Base-by-base conservation (phyloP, 2,113 vertebrate species). In the Xiphias gladius region DNA sequence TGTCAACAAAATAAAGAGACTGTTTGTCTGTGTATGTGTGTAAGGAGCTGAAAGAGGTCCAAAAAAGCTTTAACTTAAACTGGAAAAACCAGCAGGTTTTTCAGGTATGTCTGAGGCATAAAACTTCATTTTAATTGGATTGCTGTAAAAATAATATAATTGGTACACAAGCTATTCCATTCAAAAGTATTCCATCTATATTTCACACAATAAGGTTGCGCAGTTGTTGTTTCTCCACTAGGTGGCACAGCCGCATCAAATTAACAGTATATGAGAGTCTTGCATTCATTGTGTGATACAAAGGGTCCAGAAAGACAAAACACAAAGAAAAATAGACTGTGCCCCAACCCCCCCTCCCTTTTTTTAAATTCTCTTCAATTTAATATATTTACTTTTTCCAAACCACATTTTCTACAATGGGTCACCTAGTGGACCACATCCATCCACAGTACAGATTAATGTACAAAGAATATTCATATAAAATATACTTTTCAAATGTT, bases 161-260 rank as follows among this genome's bases (percentile, higher is more conserved):
- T 11, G 3, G 20, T 43, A 0, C 10, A 9, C 6, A 54, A 24
- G 28, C n/a, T 5, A 10, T 46, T n/a, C 24, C 24, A 39, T 50
- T 16, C 0, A 17, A 4, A 52, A 3, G 13, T 22, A 41, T 48
- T 10, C 14, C 1, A 12, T 66, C 6, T 46, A 3, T 7, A 13
- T 28, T 55, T 61, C 12, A 79, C 37, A 37, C 0, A 19, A 14
- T 59, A 50, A 16, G 7, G 2, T 41, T 75, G 67, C 24, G n/a
- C 8, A 8, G 7, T 41, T 43, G 41, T 32, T 69, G 0, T 13
- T 72, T 46, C 59, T 19, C 86, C 91, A 90, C 88, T 77, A 92
- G 89, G 59, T 79, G 84, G 75, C 80, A 79, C 14, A 46, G 41
- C 1, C 59, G 66, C 61, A 68, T 77, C 30, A 80, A 64, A 76